Base-by-base conservation (phyloP, 23 tunicate genomes). In the Aplidium turbinatum region DNA sequence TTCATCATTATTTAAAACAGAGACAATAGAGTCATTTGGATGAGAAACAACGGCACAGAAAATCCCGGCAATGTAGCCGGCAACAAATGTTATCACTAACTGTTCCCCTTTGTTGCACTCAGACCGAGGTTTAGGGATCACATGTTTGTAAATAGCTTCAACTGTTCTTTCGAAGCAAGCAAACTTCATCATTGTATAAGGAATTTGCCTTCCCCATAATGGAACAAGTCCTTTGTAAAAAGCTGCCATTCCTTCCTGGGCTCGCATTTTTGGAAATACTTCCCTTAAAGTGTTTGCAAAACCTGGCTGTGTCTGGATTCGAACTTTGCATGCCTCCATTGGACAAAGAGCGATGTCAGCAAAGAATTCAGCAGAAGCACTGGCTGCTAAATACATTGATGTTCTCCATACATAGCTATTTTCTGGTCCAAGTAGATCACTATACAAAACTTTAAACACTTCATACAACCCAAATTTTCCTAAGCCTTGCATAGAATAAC, bases 131-230 rank as follows among this genome's bases (percentile, higher is more conserved):
- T 93, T 93, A 7, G 98, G 94, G 2, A 86, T 84, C 46, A 76
- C 84, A 52, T 55, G 50, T 33, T 82, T 81, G 85, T 93, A 93
- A 5, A 93, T 22, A 27, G 94, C 94, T 65, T 93, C 98, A 4
- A 93, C 93, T 0, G 98, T 93, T 32, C 93, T 79, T 62, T 93
- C 98, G 34, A 93, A 93, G 68, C 98, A 93, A 56, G 98, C 88
- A 72, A 93, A 93, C 48, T 93, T 93, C 98, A 93, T 93, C 98
- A 93, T 93, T 1, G 95, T 93, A 79, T 92, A 92, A 11, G 98
- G 98, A 80, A 92, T 87, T 42, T 92, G 98, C 25, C 98, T 72
- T 35, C 79, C 58, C 98, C 98, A 93, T 11, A 93, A 57, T 0
- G 98, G 98, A 9, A 69, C 84, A 3, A 93, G 42, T 13, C 98